Percentiles rank a stretch among this genome's conserved stretches.
These are phyloP conservation scores for Vombatus ursinus DNA, from an alignment of 2,113 vertebrate species.

Conservation along the genomic window DNA sequence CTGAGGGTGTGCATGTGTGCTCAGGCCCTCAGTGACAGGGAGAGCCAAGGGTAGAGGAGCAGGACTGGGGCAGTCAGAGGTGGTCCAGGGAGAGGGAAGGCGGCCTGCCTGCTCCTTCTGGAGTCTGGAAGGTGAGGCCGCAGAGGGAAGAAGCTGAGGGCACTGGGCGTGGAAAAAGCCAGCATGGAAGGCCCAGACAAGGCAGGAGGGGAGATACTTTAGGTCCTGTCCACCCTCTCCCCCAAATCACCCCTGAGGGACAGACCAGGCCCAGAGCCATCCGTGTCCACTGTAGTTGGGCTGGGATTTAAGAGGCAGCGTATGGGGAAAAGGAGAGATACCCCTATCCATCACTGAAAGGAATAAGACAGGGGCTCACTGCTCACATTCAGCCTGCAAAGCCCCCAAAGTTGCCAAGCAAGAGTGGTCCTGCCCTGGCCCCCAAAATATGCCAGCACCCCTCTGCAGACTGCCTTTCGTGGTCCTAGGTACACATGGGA, in stretches of 20 bases:
- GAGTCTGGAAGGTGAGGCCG: not conserved
- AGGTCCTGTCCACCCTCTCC: not conserved
- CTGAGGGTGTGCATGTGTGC: too few relatives aligned
- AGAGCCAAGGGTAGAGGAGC: not conserved
- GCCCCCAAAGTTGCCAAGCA: not conserved
- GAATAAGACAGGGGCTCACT: not conserved
- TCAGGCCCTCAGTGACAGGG: too few relatives aligned
- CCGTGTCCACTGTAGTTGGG: not conserved
- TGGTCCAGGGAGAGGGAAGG: too few relatives aligned
- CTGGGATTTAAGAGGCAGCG: too few relatives aligned
- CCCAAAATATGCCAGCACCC: not conserved
- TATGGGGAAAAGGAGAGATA: not conserved
- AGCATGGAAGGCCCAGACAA: too few relatives aligned
- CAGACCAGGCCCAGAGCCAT: not conserved
- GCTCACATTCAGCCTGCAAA: not conserved
- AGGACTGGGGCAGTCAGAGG: not conserved
- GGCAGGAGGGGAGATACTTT: not conserved
- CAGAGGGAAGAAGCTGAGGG: too few relatives aligned
- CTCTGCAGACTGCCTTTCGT: not conserved
- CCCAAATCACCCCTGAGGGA: not conserved
- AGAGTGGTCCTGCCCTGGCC: not conserved
- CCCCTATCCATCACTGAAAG: not conserved
- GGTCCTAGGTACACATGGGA: not conserved
- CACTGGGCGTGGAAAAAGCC: too few relatives aligned
- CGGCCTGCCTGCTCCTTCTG: not conserved